A percentile compares a stretch with the other conserved stretches of the same genome.
Conservation (phyloP, 1,140 invertebrate genomes). For the Solen grandis region DNA sequence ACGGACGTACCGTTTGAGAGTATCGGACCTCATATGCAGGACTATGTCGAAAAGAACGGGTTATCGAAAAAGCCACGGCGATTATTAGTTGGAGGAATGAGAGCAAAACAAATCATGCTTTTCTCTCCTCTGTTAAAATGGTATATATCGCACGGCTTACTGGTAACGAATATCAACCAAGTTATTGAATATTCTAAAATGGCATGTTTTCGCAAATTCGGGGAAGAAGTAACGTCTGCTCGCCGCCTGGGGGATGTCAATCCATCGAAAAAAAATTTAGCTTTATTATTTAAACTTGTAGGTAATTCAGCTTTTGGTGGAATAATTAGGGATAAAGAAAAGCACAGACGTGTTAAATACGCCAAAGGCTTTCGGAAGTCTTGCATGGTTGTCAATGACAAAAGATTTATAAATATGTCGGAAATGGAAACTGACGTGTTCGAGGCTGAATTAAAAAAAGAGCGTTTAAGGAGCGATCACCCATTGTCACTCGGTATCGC, state of each 20-base stretch:
- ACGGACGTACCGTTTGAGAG: neutral
- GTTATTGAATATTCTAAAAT: neutral
- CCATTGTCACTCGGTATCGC: neutral
- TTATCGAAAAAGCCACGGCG: neutral
- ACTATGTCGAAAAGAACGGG: neutral
- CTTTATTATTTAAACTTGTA: neutral
- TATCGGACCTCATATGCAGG: neutral
- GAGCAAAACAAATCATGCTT: neutral
- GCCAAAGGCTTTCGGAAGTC: neutral
- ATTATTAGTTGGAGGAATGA: neutral
- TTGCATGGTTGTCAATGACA: neutral
- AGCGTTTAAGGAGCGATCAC: neutral
- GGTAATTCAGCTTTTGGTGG: neutral
- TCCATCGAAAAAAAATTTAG: neutral
- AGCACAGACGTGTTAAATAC: neutral
- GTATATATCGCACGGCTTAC: neutral
- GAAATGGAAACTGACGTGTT: too few species aligned
- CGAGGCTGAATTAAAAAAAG: neutral
- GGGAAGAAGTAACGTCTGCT: neutral
- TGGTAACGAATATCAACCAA: neutral
- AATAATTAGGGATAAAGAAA: neutral
- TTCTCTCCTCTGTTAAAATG: neutral
- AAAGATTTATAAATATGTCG: too few species aligned
- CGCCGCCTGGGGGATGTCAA: neutral
- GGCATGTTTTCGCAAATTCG: neutral